A percentile compares a stretch with the other conserved stretches of the same genome.
Evolutionary conservation across 2,113 vertebrate genomes (phyloP).

Genomic region (Daubentonia madagascariensis): DNA sequence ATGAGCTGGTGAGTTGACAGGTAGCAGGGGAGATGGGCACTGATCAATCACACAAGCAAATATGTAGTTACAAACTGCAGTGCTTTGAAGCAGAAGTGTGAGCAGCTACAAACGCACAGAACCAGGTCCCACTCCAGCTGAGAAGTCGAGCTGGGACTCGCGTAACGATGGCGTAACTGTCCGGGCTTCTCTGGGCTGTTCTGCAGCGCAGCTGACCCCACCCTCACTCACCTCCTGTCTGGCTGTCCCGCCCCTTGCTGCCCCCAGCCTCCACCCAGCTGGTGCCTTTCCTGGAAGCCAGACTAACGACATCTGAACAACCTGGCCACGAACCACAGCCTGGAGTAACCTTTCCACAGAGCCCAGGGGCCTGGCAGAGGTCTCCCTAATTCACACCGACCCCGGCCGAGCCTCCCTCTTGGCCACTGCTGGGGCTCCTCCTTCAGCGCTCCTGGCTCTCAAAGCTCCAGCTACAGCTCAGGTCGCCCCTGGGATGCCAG

Average conservation of each 20-base stretch:
- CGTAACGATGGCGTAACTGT: fast-evolving
- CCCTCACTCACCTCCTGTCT: background rate
- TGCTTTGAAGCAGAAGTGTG: background rate
- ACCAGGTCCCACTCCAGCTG: background rate
- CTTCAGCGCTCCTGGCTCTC: background rate
- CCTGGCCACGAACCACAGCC: constrained; percentile 30
- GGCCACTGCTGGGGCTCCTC: background rate
- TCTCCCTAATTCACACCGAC: constrained; percentile 47
- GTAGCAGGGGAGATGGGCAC: background rate
- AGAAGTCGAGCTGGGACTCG: background rate
- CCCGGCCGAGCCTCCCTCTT: background rate
- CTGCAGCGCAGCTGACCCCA: background rate
- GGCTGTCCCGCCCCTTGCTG: background rate
- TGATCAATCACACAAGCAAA: background rate
- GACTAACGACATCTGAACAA: constrained; percentile 47
- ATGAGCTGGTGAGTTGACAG: background rate
- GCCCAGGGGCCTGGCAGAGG: constrained; percentile 20
- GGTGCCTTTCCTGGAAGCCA: constrained; percentile 54
- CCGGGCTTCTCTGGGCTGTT: background rate
- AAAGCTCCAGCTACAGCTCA: background rate
- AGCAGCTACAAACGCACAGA: fast-evolving
- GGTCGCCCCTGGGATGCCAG: background rate
- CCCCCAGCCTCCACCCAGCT: background rate
- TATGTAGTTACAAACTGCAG: background rate
- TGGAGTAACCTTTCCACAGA: constrained; percentile 4